A percentile compares a stretch with the other conserved stretches of the same genome.
These are phyloP conservation scores for Pelobates cultripes DNA, from an alignment of 2,797 vertebrate genomes.

Conservation along the genomic window DNA sequence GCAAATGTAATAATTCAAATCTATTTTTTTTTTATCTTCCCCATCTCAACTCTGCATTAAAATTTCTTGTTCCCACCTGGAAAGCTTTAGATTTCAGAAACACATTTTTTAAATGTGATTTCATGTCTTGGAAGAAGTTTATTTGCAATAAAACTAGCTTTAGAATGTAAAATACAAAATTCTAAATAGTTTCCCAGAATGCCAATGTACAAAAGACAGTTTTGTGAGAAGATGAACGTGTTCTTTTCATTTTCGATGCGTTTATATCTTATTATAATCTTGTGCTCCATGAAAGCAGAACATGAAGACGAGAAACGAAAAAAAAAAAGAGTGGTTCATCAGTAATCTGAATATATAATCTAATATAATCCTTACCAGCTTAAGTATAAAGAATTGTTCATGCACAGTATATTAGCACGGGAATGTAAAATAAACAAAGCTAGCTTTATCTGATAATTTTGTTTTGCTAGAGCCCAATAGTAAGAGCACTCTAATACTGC, in stretches of 20 bases:
- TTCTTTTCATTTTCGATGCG: conserved; percentile 20
- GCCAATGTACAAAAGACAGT: conserved; percentile 39
- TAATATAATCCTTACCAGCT: not conserved
- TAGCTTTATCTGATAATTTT: no score
- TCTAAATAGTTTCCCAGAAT: conserved; percentile 48
- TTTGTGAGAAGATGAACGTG: conserved; percentile 15
- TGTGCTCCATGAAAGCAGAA: conserved; percentile 17
- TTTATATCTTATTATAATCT: conserved; percentile 41
- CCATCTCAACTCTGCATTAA: conserved; percentile 49
- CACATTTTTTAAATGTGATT: conserved; percentile 55
- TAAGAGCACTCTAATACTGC: no score
- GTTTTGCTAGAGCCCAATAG: no score
- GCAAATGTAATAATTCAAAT: conserved; percentile 50
- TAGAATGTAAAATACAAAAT: conserved; percentile 50
- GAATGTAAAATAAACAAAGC: no score
- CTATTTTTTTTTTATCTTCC: conserved; percentile 50
- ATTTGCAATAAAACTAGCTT: conserved; percentile 50
- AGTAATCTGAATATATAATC: not conserved
- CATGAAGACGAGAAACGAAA: not conserved
- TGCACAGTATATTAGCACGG: not conserved
- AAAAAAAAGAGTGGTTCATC: not conserved
- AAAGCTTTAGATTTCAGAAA: conserved; percentile 53
- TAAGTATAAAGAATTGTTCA: not conserved
- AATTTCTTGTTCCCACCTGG: conserved; percentile 55
- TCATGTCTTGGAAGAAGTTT: conserved; percentile 48